Base-by-base conservation (phyloP, 1,140 invertebrate genomes). In the Bombus breviceps region DNA sequence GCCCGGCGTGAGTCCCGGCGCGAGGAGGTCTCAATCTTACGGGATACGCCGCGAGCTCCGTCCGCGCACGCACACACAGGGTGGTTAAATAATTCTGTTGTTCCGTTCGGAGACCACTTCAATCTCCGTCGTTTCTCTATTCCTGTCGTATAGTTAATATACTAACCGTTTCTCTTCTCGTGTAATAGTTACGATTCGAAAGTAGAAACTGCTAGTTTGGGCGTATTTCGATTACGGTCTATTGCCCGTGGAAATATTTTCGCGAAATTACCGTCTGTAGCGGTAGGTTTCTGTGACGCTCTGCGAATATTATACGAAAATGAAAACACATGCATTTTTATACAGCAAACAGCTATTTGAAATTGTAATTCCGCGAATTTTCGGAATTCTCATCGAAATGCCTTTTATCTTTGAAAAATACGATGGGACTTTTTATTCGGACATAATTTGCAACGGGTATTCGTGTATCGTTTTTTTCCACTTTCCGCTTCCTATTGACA, bases 11-110 rank as follows among this genome's bases (percentile, higher is more conserved):
- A 93, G 89, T 93, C 91, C 89, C 92, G 89, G 91, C 93, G 89
- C 92, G 92, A 92, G 90, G 91, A 90, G 91, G 92, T 93, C 92
- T 93, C 93, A 93, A 92, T 92, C 92, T 92, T 90, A 92, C 85
- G 86, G 87, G 85, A 89, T 88, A 87, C 81, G 81, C 88, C 80
- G 88, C 82, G 68, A 86, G 86, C 86, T 37, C 28, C 64, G 88
- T 81, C 77, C 85, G 83, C 83, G 89, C 80, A 78, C 79, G 73
- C 74, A 84, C 81, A 83, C 84, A 86, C 82, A 77, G 69, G 78
- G 79, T 85, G 84, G 84, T 75, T 74, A 85, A 81, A 85, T 85
- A 84, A 84, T 78, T 84, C 53, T 22, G 37, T 78, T 37, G 34
- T 32, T 81, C 5, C 28, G 0, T 32, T 39, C 39, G 3, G 4